Evolutionary conservation across 2,888 invertebrate genomes (phyloP).

Genomic region (Archips crataeganus): DNA sequence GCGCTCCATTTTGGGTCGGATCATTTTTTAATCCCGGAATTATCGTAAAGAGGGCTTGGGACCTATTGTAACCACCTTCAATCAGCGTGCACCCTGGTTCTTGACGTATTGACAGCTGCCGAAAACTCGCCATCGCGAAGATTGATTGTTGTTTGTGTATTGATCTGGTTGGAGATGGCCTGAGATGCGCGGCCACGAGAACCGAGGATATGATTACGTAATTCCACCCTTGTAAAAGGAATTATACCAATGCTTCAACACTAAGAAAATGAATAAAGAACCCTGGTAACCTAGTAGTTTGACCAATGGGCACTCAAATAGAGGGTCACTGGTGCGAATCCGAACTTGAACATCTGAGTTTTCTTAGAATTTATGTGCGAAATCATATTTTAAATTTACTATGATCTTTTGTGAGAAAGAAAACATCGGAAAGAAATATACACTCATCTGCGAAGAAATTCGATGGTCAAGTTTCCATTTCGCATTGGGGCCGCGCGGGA

Average conservation of each 20-base stretch:
- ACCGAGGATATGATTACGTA: background rate
- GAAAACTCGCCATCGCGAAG: constrained; percentile 10
- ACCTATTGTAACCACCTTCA: constrained; percentile 13
- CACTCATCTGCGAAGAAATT: no score
- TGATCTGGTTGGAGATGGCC: constrained; percentile 7
- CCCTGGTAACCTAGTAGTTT: no score
- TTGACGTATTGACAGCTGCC: background rate
- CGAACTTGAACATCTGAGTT: no score
- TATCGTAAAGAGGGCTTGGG: background rate
- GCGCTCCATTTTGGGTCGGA: background rate
- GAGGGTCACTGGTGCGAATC: no score
- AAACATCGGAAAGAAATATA: no score
- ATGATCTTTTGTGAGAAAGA: no score
- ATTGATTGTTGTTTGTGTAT: constrained; percentile 20
- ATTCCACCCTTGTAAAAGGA: background rate
- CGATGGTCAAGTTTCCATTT: no score
- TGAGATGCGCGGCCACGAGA: background rate
- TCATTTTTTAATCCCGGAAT: constrained; percentile 7
- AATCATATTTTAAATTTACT: no score
- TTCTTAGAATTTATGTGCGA: no score
- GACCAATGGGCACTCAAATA: no score
- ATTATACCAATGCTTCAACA: background rate
- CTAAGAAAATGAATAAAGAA: no score
- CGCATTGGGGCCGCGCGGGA: no score
- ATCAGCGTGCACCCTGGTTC: constrained; percentile 18